Evolutionary conservation across 2,888 invertebrate species (phyloP), one percentile per base, ranked within the genome.

Genomic region (Chelonus formosanus): DNA sequence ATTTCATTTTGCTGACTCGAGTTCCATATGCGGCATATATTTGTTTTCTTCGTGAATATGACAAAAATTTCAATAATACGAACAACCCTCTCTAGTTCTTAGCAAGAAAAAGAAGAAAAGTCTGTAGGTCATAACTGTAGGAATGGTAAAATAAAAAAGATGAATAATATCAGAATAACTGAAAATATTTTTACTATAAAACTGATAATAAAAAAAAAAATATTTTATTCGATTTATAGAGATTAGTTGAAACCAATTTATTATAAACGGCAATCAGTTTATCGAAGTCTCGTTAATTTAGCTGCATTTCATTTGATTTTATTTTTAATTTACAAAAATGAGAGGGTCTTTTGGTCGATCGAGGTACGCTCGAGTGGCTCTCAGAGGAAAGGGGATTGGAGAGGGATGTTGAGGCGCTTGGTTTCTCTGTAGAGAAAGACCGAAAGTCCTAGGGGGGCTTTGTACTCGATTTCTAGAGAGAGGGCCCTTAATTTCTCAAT

Each of bases 11-110:
- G 65, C 63, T 66, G 66, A 57, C 67, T 67, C 60, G 67, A 64
- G 54, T 66, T 66, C 63, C 65, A 58, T 67, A 63, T 63, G 54
- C 61, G 44, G 67, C 52, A 67, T 71, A 60, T 65, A 70, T 71
- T 67, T 66, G 66, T 62, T 63, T 67, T 65, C 57, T 40, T 52
- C 34, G 69, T 35, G 57, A 67, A 56, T 69, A 70, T 69, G 71
- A 73, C 70, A 70, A 75, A 73, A 75, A 73, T 75, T 75, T 75
- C 75, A 74, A 75, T 75, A 74, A 75, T 71, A 71, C 61, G 34
- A 43, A 52, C 58, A 47, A 50, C 53, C 44, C 40, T 48, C 5
- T 58, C 43, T 10, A 48, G 48, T 7, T 40, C 52, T 40, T 36
- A 35, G 43, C 7, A 20, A 48, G 5, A 48, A 48, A n/a, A 48